Evolutionary conservation across 1,140 invertebrate species (phyloP).

Genomic region (Dufourea novaeangliae): DNA sequence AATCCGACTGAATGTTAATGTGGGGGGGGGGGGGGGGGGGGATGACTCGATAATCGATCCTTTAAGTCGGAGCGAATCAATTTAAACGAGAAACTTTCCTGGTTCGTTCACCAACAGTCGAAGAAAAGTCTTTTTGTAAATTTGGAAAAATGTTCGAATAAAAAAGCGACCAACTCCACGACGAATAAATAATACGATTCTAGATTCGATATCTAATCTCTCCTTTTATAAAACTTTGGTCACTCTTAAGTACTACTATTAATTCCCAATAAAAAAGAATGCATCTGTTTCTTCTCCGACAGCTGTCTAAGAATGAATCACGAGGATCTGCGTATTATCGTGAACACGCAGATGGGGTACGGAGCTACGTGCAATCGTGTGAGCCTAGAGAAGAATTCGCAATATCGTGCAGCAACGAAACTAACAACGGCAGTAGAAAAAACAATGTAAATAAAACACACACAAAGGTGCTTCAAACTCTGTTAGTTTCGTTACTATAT

Average conservation of each 20-base stretch:
- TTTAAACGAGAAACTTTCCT: background rate
- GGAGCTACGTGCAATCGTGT: background rate
- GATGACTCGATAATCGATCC: conserved; percentile 5
- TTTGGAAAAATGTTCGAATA: background rate
- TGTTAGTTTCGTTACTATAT: background rate
- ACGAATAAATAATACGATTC: background rate
- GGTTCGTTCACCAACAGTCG: background rate
- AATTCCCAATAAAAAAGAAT: background rate
- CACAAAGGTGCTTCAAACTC: background rate
- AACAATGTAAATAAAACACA: too few species aligned
- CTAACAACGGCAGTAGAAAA: too few species aligned
- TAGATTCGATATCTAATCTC: background rate
- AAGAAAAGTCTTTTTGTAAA: background rate
- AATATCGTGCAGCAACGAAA: background rate
- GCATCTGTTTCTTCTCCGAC: background rate
- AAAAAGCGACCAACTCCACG: conserved; percentile 7
- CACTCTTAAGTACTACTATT: conserved; percentile 1
- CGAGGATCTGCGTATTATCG: background rate
- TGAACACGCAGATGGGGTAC: too few species aligned
- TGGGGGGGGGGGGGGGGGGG: background rate
- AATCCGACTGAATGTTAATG: conserved; percentile 24
- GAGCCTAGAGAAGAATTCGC: background rate
- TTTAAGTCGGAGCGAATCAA: background rate
- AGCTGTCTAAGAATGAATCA: conserved; percentile 19
- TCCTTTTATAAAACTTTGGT: conserved; percentile 3